Evolutionary conservation across 37 sponge, comb jelly and placozoan species (phyloP).

Genomic region (Beroe forskalii): DNA sequence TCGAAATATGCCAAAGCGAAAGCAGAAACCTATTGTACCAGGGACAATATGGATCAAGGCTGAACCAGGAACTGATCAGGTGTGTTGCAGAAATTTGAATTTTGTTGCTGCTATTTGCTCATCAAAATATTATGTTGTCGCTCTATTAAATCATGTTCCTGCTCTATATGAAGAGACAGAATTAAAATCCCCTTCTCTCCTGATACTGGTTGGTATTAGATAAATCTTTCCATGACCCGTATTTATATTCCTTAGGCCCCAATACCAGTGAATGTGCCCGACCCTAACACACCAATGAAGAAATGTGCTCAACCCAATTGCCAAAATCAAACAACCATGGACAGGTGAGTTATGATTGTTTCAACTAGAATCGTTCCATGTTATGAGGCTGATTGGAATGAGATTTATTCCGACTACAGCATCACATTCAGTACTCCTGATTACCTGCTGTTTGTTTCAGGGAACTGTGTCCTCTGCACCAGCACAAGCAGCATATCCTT

Average conservation of each 20-base stretch:
- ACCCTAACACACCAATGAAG: background rate
- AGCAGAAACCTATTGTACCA: background rate
- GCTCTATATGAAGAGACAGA: too few relatives aligned
- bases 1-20: background rate
- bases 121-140: too few relatives aligned
- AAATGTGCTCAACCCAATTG: constrained; percentile 12
- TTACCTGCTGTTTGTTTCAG: too few relatives aligned
- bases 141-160: too few relatives aligned
- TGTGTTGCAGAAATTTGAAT: too few relatives aligned
- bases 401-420: too few relatives aligned
- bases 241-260: background rate
- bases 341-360: background rate
- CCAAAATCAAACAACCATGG: background rate
- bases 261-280: background rate
- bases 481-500: background rate
- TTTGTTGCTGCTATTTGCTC: too few relatives aligned
- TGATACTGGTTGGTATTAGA: too few relatives aligned
- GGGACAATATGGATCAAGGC: constrained; percentile 12
- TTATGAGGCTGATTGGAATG: too few relatives aligned
- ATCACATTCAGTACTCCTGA: too few relatives aligned
- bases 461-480: constrained; percentile 30
- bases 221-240: too few relatives aligned
- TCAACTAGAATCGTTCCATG: background rate
- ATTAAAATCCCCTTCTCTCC: too few relatives aligned
- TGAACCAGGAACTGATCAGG: constrained; percentile 20